Percentiles rank a stretch among this genome's conserved stretches.
Conservation (phyloP, 2,113 vertebrate species). For the Cariama cristata region DNA sequence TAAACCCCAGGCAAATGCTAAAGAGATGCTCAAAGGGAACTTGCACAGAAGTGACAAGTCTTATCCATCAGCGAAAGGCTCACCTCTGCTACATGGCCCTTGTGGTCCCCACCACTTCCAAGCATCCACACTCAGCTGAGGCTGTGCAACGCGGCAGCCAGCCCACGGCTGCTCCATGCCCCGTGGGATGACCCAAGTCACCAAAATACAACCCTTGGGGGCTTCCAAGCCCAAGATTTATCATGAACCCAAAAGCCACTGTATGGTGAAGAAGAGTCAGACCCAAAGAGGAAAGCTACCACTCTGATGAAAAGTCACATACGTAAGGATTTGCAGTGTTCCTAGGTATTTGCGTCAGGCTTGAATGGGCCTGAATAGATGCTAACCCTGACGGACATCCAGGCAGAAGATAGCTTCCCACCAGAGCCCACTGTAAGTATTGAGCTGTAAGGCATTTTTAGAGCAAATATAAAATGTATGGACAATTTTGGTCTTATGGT, state of each 20-base stretch:
- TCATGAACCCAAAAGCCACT: neutral
- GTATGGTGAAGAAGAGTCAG: neutral
- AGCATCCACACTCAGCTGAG: neutral
- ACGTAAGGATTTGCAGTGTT: neutral
- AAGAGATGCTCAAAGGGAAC: neutral
- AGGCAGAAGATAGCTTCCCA: neutral
- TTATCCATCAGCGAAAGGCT: neutral
- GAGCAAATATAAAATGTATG: neutral
- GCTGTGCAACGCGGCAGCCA: neutral
- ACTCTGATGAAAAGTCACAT: neutral
- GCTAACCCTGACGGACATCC: neutral
- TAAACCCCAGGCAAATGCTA: neutral
- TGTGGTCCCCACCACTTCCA: neutral
- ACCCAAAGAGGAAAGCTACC: neutral
- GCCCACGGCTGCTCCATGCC: neutral
- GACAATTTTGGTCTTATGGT: neutral
- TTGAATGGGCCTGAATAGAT: neutral
- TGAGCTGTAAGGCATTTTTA: neutral
- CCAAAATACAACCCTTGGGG: neutral
- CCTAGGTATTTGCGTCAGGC: neutral
- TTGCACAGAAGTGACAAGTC: neutral
- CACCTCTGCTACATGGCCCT: neutral
- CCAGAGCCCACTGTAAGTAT: neutral
- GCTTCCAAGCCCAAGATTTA: neutral
- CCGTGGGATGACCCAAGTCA: accelerated